phyloP scores from a whole-genome alignment of 2,113 vertebrate species.

The Thamnaconus septentrionalis region DNA sequence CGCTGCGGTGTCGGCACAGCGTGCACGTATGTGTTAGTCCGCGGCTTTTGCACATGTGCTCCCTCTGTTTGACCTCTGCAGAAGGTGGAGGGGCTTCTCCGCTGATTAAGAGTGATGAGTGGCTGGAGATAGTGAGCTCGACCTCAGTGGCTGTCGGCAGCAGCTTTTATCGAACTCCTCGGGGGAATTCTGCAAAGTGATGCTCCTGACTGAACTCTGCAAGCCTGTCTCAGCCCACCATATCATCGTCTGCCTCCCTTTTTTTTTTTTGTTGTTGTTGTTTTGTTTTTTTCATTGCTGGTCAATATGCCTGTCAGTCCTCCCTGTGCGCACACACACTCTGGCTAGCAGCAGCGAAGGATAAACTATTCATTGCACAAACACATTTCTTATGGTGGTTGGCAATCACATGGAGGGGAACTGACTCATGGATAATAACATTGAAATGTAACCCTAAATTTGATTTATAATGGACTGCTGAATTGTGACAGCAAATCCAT shows the following conservation, averaged over 20 bases:
- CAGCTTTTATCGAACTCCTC: conserved; percentile 46
- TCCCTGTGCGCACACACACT: background rate
- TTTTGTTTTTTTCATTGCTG: conserved; percentile 3
- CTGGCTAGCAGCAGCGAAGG: too few species aligned
- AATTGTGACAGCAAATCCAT: too few species aligned
- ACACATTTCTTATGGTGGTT: too few species aligned
- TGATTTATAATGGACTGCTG: too few species aligned
- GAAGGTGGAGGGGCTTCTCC: background rate
- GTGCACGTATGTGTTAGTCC: conserved; percentile 4
- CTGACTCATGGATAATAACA: too few species aligned
- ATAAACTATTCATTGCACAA: too few species aligned
- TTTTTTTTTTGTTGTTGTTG: too few species aligned
- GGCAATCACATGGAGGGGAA: too few species aligned
- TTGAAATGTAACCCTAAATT: too few species aligned
- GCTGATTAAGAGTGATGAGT: conserved; percentile 51
- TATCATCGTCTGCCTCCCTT: conserved; percentile 24
- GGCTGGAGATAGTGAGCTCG: conserved; percentile 34
- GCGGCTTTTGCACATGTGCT: background rate
- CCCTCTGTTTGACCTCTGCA: conserved; percentile 4
- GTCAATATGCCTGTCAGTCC: background rate
- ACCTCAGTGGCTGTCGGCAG: conserved; percentile 22
- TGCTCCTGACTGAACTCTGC: conserved; percentile 40
- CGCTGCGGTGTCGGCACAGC: background rate
- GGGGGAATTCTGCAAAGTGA: conserved; percentile 32
- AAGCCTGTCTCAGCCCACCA: conserved; percentile 29